Percentiles rank a stretch among this genome's conserved stretches.
Conservation (phyloP, 2,797 vertebrate genomes). For the Microctenopoma steveboyesi region DNA sequence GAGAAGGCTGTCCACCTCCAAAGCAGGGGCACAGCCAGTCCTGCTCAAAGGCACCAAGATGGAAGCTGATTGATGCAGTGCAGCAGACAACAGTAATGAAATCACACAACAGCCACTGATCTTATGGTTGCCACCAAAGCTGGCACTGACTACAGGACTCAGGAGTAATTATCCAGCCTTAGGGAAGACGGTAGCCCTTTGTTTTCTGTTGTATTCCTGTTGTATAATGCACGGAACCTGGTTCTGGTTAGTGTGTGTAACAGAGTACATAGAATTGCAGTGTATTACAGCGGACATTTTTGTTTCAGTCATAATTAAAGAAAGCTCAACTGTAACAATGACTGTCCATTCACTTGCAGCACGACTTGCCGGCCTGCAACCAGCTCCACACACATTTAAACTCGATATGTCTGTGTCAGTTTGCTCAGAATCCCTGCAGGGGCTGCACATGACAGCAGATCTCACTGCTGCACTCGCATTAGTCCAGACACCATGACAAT, state of each 20-base stretch:
- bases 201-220: not conserved
- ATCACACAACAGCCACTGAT: no score
- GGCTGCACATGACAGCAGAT: not conserved
- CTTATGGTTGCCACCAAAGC: no score
- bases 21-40: not conserved
- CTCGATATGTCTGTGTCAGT: not conserved
- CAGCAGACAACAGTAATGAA: not conserved
- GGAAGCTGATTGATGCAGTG: not conserved
- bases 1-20: no score
- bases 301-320: not conserved
- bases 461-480: not conserved
- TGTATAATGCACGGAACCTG: not conserved
- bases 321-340: conserved; percentile 7
- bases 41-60: conserved; percentile 1
- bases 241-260: not conserved
- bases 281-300: not conserved
- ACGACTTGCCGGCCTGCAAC: conserved; percentile 7
- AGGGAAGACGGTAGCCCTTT: not conserved
- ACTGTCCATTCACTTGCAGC: conserved; percentile 10
- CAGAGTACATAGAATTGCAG: not conserved
- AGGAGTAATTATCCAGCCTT: not conserved
- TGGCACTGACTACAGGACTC: not conserved
- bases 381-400: not conserved
- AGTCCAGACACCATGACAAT: conserved; percentile 14
- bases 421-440: not conserved